Evolutionary conservation across 2,888 invertebrate species (phyloP), one percentile per base, ranked within the genome.

Genomic region (Cataglyphis cursor): DNA sequence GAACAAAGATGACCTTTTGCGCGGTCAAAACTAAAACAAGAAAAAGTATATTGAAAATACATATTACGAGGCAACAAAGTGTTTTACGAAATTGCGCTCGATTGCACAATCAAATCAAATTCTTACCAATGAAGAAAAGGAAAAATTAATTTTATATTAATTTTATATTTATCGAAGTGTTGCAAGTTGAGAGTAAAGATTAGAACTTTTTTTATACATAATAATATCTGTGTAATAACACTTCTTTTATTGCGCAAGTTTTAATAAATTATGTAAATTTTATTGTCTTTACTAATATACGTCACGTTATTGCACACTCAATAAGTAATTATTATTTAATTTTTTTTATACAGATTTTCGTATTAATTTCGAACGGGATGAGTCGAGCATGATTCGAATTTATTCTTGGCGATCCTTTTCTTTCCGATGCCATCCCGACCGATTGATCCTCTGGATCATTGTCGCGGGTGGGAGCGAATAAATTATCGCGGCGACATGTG

Each of bases 401-500:
- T 75, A 65, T 54, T 2, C 28, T 15, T 38, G 5, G 24, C 65
- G 31, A 64, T 51, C 38, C 35, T 54, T 66, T 59, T 41, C 70
- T 41, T 76, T 59, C 44, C 44, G 28, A 65, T n/a, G 15, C 35
- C 35, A 65, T 78, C 72, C 31, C 21, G 12, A n/a, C 35, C 59
- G 72, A 41, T 31, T 41, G 76, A 66, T 66, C 28, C 68, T 51
- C 21, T 24, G 68, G 68, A 76, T 66, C 51, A 66, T 12, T 51
- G 24, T 18, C 57, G 68, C 64, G 54, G 38, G 28, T 12, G 31
- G 24, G 18, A 12, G n/a, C 59, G 78, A 70, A 80, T 80, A 80
- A 80, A 80, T 80, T 80, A 59, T 12, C 31, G 72, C n/a, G 51
- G 59, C 59, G 70, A 80, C 59, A 70, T 72, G 72, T 70, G 78